Conservation (phyloP, 2,888 invertebrate genomes). For the Rotaria socialis region DNA sequence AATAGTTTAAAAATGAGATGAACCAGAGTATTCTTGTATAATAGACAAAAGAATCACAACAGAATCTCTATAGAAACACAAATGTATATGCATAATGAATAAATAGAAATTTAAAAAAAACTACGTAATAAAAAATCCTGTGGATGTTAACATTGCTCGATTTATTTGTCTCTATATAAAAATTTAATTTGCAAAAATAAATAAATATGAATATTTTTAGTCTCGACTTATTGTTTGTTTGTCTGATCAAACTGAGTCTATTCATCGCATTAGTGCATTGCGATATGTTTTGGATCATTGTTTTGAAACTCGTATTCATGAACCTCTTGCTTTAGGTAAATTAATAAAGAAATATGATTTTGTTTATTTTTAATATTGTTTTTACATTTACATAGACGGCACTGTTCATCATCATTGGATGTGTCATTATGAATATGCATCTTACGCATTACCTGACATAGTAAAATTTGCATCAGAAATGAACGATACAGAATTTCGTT, state of each 20-base stretch:
- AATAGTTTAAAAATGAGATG: too few relatives aligned
- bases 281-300: not conserved
- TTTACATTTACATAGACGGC: not conserved
- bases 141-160: too few relatives aligned
- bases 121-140: too few relatives aligned
- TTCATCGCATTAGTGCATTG: not conserved
- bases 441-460: not conserved
- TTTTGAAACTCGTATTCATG: conserved; percentile 21
- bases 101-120: too few relatives aligned
- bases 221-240: not conserved
- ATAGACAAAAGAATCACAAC: too few relatives aligned
- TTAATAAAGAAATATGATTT: not conserved
- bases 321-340: conserved; percentile 17
- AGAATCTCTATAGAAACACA: too few relatives aligned
- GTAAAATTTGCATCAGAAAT: not conserved
- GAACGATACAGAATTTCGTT: conserved; percentile 11
- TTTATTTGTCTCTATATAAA: too few relatives aligned
- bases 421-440: conserved; percentile 31
- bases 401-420: conserved; percentile 33
- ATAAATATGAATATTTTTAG: not conserved
- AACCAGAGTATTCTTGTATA: too few relatives aligned
- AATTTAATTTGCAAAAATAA: too few relatives aligned
- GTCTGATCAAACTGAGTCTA: not conserved
- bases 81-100: too few relatives aligned
- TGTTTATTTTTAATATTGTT: too few relatives aligned